Evolutionary conservation across 2,113 vertebrate genomes (phyloP), one percentile per base, ranked within the genome.

Genomic region (Podarcis cretensis): DNA sequence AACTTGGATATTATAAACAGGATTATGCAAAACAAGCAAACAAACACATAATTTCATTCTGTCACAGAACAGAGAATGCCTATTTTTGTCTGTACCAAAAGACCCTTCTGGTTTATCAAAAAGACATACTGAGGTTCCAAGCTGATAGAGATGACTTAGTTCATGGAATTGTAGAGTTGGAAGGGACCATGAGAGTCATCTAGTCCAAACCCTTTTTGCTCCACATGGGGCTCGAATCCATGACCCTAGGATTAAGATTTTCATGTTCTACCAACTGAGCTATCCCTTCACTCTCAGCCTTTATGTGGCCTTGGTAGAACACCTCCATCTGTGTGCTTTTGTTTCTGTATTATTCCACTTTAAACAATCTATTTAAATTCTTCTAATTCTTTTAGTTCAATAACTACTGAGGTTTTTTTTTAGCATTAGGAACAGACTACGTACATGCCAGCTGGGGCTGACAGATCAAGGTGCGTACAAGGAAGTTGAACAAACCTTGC

Each of bases 401-500:
- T 30, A 43, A 27, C 54, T 20, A 18, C 6, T 3, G 37, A 37
- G 37, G 37, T 0, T 37, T 40, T 9, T 13, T 27, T 77, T 25
- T 48, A 25, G 10, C 32, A 82, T 82, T 81, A 25, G 35, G 59
- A 82, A 7, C 59, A 66, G 37, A 82, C 7, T 37, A 37, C 37
- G 37, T 37, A 37, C 10, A 66, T 9, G 25, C 32, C 59, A 40
- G 35, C 1, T 48, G 48, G 21, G 59, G 0, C 8, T 76, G n/a
- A 37, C 90, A 92, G 79, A 90, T 77, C 76, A 94, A 95, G 93
- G 93, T 93, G 92, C 86, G 81, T 25, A 5, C 0, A 73, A 35
- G 35, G 66, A 75, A 90, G 91, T 84, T n/a, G 25, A 82, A 76
- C 78, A 88, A 68, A 65, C 63, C 91, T 87, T n/a, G 88, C 82